Evolutionary conservation across 2,797 vertebrate genomes (phyloP).

Genomic region (Acanthornis magna): DNA sequence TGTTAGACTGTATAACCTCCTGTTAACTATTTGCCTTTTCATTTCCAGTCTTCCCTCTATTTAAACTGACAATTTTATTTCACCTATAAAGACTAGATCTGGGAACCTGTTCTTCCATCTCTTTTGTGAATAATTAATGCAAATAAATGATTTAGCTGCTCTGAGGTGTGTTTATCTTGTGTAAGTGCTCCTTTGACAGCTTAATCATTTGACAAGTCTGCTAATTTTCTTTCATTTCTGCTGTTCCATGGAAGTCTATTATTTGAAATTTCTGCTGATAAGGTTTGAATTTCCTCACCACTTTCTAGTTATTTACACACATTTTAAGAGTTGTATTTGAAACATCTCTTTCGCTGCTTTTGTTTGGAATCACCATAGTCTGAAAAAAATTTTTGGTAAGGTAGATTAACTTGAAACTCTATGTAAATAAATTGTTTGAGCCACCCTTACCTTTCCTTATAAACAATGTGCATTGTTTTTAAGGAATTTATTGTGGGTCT

Average conservation of each 20-base stretch:
- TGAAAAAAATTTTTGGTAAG: background rate
- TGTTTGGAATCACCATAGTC: background rate
- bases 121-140: background rate
- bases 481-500: background rate
- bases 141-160: background rate
- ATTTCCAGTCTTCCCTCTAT: background rate
- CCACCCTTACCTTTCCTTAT: background rate
- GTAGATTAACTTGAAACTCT: background rate
- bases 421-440: background rate
- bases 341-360: background rate
- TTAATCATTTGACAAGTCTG: background rate
- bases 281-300: background rate
- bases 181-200: background rate
- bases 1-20: background rate
- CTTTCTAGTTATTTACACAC: background rate
- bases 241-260: background rate
- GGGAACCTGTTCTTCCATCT: background rate
- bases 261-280: background rate
- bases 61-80: slow-evolving; percentile 1
- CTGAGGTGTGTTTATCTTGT: slow-evolving; percentile 1
- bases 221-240: slow-evolving; percentile 13
- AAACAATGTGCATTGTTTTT: background rate
- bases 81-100: background rate
- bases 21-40: background rate
- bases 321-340: background rate